A percentile compares a stretch with the other conserved stretches of the same genome.
These are phyloP conservation scores for Zygothrica quintamaculata DNA, from an alignment of 2,888 invertebrate species.

Conservation along the genomic window DNA sequence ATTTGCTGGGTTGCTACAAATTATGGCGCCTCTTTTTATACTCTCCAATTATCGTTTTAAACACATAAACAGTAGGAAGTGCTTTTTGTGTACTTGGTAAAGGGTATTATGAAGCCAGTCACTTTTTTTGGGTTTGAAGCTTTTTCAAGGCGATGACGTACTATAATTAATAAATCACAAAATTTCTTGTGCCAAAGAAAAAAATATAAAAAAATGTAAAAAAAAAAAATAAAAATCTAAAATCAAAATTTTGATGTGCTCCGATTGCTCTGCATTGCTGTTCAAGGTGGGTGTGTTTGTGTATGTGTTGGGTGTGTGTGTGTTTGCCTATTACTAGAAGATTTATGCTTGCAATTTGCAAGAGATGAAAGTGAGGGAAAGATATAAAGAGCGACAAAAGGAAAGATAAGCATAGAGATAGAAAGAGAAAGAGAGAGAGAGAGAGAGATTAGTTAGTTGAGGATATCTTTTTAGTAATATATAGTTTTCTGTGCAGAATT, in stretches of 20 bases:
- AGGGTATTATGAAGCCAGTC: no score
- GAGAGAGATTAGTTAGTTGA: no score
- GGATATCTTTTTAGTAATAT: conserved; percentile 46
- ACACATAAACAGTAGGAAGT: no score
- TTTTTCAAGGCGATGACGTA: conserved; percentile 57
- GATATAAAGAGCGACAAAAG: neutral
- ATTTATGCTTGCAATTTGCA: conserved; percentile 70
- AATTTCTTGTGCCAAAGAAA: conserved; percentile 31
- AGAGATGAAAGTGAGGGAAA: conserved; percentile 40
- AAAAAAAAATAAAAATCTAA: conserved; percentile 10
- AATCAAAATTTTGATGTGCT: conserved; percentile 24
- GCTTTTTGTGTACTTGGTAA: neutral
- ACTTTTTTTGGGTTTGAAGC: conserved; percentile 31
- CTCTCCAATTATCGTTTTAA: no score
- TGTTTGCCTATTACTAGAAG: conserved; percentile 60
- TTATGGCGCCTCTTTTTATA: conserved; percentile 25
- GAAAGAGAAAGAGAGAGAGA: neutral
- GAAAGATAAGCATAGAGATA: conserved; percentile 1
- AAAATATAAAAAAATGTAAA: neutral
- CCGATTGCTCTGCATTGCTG: conserved; percentile 6
- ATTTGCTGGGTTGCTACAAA: conserved; percentile 43
- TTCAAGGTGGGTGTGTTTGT: conserved; percentile 8
- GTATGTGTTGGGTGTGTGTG: conserved; percentile 5
- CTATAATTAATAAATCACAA: conserved; percentile 61
- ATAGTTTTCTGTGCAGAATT: conserved; percentile 48